These are phyloP conservation scores for Fopius arisanus DNA, from an alignment of 1,140 invertebrate genomes.

Conservation along the genomic window DNA sequence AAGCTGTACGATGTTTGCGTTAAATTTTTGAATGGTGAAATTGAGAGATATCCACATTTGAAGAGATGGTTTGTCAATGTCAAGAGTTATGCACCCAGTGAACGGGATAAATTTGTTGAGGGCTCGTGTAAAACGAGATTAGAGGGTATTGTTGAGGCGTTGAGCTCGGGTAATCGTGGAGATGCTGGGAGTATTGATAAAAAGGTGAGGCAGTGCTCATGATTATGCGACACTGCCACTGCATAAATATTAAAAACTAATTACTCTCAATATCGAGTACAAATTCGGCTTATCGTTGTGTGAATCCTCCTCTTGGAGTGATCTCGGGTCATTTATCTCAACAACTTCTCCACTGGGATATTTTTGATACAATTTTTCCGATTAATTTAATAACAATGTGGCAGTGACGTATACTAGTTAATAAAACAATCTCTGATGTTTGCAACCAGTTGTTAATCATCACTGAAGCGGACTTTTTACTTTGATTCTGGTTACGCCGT, in stretches of 20 bases:
- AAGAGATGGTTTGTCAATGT: conserved; percentile 71
- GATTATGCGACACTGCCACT: conserved; percentile 42
- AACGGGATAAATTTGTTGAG: conserved; percentile 59
- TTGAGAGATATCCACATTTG: conserved; percentile 60
- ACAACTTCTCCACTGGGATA: background rate
- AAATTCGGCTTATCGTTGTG: background rate
- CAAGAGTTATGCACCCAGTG: conserved; percentile 65
- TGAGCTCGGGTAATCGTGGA: background rate
- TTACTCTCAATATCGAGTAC: background rate
- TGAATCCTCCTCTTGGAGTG: background rate
- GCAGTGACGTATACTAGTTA: conserved; percentile 44
- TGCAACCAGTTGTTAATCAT: conserved; percentile 57
- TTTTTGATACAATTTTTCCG: background rate
- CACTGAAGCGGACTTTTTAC: conserved; percentile 59
- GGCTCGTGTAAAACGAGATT: conserved; percentile 21
- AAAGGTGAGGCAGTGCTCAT: conserved; percentile 53
- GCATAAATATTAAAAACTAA: conserved; percentile 24
- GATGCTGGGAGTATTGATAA: conserved; percentile 38
- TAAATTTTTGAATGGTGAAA: conserved; percentile 50
- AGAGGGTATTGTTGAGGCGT: conserved; percentile 34
- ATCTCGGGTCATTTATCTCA: background rate
- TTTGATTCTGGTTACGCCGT: conserved; percentile 57
- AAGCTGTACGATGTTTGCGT: conserved; percentile 60
- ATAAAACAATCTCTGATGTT: conserved; percentile 51
- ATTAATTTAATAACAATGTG: conserved; percentile 38